phyloP scores from a whole-genome alignment of 2,888 invertebrate species.

The Dynastes tityus region DNA sequence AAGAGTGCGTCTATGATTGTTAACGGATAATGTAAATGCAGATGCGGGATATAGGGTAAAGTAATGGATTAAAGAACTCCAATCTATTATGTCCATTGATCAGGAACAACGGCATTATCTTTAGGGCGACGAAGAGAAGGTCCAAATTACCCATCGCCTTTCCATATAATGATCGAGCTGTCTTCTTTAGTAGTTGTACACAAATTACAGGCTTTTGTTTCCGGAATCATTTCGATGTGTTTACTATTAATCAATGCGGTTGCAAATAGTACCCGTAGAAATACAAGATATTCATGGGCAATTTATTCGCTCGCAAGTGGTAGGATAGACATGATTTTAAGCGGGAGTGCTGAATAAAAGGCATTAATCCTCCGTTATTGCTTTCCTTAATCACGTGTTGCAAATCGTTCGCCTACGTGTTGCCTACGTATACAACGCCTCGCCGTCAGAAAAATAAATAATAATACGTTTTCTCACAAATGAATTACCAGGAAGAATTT shows the following conservation, averaged over 20 bases:
- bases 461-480: background rate
- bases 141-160: conserved; percentile 32
- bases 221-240: conserved; percentile 47
- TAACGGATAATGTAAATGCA: conserved; percentile 49
- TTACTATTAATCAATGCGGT: conserved; percentile 45
- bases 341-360: background rate
- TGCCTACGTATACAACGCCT: background rate
- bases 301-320: conserved; percentile 16
- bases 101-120: conserved; percentile 49
- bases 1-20: conserved; percentile 45
- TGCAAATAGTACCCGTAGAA: conserved; percentile 15
- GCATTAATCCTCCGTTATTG: background rate
- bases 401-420: conserved; percentile 5
- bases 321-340: conserved; percentile 9
- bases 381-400: conserved; percentile 18
- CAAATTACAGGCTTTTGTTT: conserved; percentile 53
- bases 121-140: conserved; percentile 24
- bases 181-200: conserved; percentile 46
- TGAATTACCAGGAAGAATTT: too few relatives aligned
- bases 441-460: background rate
- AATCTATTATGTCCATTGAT: conserved; percentile 51
- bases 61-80: conserved; percentile 50
- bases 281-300: background rate
- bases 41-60: conserved; percentile 28
- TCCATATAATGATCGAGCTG: conserved; percentile 38